Percentiles rank a stretch among this genome's conserved stretches.
These are phyloP conservation scores for Lasioglossum calceatum DNA, from an alignment of 2,888 invertebrate genomes.

Conservation along the genomic window DNA sequence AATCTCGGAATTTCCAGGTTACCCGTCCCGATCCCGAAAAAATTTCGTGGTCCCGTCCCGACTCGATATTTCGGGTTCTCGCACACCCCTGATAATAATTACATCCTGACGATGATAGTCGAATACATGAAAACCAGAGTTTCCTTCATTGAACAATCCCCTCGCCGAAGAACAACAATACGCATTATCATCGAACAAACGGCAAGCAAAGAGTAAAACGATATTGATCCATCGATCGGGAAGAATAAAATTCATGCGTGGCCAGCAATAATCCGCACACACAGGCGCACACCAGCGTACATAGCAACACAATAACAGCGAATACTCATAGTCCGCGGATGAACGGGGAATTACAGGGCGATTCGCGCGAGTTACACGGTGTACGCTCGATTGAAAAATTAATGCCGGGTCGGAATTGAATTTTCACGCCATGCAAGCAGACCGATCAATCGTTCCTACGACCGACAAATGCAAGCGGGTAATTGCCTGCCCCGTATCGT, in stretches of 20 bases:
- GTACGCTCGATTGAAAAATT: constrained; percentile 41
- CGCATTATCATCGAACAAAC: neutral
- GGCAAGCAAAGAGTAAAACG: neutral
- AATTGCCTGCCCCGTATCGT: constrained; percentile 6
- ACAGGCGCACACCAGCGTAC: neutral
- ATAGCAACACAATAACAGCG: constrained; percentile 14
- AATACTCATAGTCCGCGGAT: constrained; percentile 36
- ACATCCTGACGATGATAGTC: neutral
- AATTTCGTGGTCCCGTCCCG: too few relatives aligned
- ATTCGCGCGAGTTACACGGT: constrained; percentile 28
- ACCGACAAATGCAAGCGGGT: neutral
- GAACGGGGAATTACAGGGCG: constrained; percentile 42
- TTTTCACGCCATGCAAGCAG: constrained; percentile 30
- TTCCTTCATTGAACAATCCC: neutral
- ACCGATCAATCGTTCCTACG: constrained; percentile 32
- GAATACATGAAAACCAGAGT: neutral
- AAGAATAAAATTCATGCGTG: neutral
- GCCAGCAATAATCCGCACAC: neutral
- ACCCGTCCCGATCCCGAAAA: too few relatives aligned
- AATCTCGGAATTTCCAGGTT: too few relatives aligned
- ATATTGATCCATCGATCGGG: neutral
- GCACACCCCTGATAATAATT: too few relatives aligned
- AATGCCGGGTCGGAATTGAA: constrained; percentile 40
- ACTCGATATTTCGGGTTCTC: too few relatives aligned
- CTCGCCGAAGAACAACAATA: neutral